phyloP scores from a whole-genome alignment of 2,888 invertebrate genomes.

The Apotomis turbidana region DNA sequence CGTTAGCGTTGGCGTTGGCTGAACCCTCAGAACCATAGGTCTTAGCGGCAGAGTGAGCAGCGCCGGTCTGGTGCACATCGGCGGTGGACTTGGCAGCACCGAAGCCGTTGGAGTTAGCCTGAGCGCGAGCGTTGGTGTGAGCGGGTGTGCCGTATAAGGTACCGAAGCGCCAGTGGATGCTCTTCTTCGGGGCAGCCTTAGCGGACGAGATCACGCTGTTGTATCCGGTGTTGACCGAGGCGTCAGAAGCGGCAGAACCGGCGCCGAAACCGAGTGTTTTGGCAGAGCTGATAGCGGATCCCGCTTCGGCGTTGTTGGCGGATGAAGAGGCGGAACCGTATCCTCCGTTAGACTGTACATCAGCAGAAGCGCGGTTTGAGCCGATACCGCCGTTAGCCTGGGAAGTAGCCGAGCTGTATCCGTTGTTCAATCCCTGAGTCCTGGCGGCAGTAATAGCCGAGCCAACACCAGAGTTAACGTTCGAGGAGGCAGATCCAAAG shows the following conservation, averaged over 20 bases:
- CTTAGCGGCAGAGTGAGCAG: conserved; percentile 46
- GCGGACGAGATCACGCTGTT: conserved; percentile 59
- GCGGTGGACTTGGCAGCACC: conserved; percentile 46
- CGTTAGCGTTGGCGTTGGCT: conserved; percentile 49
- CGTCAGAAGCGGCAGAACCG: conserved; percentile 62
- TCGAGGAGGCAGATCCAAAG: conserved; percentile 63
- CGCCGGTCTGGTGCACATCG: conserved; percentile 44
- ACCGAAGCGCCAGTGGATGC: conserved; percentile 72
- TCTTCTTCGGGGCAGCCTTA: conserved; percentile 55
- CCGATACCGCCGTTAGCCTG: conserved; percentile 56
- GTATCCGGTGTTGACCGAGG: conserved; percentile 56
- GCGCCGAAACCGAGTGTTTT: conserved; percentile 60
- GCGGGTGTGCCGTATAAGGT: conserved; percentile 64
- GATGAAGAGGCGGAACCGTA: conserved; percentile 56
- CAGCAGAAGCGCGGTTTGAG: conserved; percentile 52
- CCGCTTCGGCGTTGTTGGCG: conserved; percentile 52
- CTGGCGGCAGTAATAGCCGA: conserved; percentile 60
- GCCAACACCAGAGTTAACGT: conserved; percentile 59
- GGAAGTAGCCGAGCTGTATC: conserved; percentile 62
- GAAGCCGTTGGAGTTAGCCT: conserved; percentile 49
- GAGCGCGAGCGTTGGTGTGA: conserved; percentile 50
- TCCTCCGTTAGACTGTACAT: conserved; percentile 54
- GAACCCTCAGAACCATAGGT: conserved; percentile 46
- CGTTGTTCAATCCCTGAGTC: conserved; percentile 54
- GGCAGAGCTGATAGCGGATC: conserved; percentile 55